Percentiles rank a stretch among this genome's conserved stretches.
Evolutionary conservation across 92 coral and sea anemone genomes (phyloP).

Genomic region (Phenganax stokvisi): DNA sequence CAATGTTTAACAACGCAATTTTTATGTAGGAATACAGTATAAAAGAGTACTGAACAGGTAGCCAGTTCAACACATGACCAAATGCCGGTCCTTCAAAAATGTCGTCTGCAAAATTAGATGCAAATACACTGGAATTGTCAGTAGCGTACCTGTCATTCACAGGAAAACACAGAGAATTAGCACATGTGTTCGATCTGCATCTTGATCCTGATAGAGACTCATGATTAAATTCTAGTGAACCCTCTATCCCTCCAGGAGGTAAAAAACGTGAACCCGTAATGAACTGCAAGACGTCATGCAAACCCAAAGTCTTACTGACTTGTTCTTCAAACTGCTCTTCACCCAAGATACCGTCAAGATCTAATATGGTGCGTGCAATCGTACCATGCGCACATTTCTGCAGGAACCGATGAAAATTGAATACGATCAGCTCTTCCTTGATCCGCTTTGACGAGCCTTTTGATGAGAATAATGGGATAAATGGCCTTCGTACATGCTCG

Average conservation of each 20-base stretch:
- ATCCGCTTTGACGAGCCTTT: constrained; percentile 40
- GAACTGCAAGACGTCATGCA: constrained; percentile 42
- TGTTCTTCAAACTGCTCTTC: constrained; percentile 32
- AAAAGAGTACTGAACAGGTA: background rate
- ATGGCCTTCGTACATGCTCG: constrained; percentile 23
- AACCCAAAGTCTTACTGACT: constrained; percentile 29
- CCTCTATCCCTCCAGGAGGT: constrained; percentile 40
- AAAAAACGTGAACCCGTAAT: constrained; percentile 38
- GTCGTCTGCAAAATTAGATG: constrained; percentile 45
- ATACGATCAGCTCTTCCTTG: constrained; percentile 40
- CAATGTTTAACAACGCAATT: too few species aligned
- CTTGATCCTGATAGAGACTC: constrained; percentile 39
- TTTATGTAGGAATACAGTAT: too few species aligned
- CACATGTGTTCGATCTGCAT: constrained; percentile 48
- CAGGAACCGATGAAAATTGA: constrained; percentile 35
- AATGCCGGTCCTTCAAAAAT: constrained; percentile 49
- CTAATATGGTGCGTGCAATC: constrained; percentile 30
- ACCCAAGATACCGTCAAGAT: constrained; percentile 16
- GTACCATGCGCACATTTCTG: constrained; percentile 32
- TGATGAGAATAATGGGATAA: constrained; percentile 29
- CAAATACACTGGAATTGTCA: constrained; percentile 20
- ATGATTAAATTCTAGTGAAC: constrained; percentile 41
- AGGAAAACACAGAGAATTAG: constrained; percentile 15
- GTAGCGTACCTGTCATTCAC: constrained; percentile 36
- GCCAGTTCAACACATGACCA: constrained; percentile 20